Base-by-base conservation (phyloP, 2,888 invertebrate species). In the Azorinus chamasolen region DNA sequence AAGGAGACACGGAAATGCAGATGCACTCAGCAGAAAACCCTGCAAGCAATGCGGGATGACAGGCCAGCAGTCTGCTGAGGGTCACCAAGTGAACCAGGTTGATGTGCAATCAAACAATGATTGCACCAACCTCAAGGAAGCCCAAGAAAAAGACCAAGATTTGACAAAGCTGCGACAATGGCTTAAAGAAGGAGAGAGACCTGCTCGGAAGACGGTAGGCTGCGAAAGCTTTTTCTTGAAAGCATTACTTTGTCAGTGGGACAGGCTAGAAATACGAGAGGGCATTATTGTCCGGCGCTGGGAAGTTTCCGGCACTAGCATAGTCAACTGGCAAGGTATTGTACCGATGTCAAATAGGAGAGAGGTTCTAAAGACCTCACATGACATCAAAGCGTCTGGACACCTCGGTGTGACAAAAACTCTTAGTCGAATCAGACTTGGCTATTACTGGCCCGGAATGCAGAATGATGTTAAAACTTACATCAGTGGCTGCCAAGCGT, bases 1-100 rank as follows among this genome's bases (percentile, higher is more conserved):
- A 8, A 22, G 32, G 22, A 2, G 14, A 6, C 84, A 84, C 62
- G 14, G 25, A 2, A 84, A 81, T 59, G 79, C 75, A 0, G 84
- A 83, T 48, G 77, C 53, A 3, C 22, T 81, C 8, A 65, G 58
- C 20, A n/a, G 72, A 25, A 45, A 22, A n/a, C 43, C 59, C 0
- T 64, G 59, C 14, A 58, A 43, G 22, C 64, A 32, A 32, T 6
- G 32, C 32, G 10, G 32, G 32, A 6, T 32, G 32, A 4, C 4
- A 32, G 32, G 4, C 4, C 4, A 32, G 32, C 32, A 32, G 32
- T 6, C 4, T 32, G 10, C 4, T 32, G 4, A 6, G 4, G 32
- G 32, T 32, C 5, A 32, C 32, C 32, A 32, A 4, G 4, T 32
- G 10, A 32, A 32, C 5, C 32, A 32, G 32, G 32, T 32, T 32